These are phyloP conservation scores for Ceyx margarethae DNA, from an alignment of 2,113 vertebrate species.

Conservation along the genomic window DNA sequence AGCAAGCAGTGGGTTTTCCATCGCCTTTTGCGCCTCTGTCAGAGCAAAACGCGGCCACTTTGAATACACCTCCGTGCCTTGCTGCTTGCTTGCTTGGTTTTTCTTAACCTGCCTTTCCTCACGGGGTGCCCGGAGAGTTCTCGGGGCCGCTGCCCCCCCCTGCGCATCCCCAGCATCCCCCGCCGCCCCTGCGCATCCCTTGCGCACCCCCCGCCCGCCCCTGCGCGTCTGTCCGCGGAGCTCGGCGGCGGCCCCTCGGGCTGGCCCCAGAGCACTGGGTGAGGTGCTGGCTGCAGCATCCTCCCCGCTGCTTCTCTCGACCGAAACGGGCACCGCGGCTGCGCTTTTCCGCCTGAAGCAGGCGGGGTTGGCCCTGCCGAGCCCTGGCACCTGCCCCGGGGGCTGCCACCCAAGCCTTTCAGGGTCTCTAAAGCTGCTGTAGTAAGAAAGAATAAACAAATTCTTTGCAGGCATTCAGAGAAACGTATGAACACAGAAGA, in stretches of 20 bases:
- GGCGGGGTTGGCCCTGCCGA: too few species aligned
- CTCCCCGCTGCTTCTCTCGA: neutral
- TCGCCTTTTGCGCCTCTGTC: neutral
- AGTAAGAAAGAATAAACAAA: neutral
- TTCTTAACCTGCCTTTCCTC: neutral
- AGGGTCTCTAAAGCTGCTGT: rapidly evolving
- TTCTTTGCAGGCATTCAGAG: rapidly evolving
- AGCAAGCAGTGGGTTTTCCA: neutral
- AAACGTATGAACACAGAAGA: rapidly evolving
- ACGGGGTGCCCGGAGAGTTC: neutral
- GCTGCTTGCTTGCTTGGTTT: neutral
- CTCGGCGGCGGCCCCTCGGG: neutral
- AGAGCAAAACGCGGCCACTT: neutral
- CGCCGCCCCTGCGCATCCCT: neutral
- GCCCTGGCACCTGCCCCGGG: neutral
- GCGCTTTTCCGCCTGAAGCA: rapidly evolving
- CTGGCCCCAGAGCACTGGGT: too few species aligned
- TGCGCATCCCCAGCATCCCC: too few species aligned
- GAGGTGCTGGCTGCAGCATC: neutral
- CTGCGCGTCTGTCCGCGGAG: neutral
- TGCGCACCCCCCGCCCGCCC: neutral
- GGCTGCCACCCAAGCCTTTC: rapidly evolving
- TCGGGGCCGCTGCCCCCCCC: neutral
- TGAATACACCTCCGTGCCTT: neutral
- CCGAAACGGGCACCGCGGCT: rapidly evolving